phyloP scores from a whole-genome alignment of 1,140 invertebrate species.

The Cyclargus thomasi region DNA sequence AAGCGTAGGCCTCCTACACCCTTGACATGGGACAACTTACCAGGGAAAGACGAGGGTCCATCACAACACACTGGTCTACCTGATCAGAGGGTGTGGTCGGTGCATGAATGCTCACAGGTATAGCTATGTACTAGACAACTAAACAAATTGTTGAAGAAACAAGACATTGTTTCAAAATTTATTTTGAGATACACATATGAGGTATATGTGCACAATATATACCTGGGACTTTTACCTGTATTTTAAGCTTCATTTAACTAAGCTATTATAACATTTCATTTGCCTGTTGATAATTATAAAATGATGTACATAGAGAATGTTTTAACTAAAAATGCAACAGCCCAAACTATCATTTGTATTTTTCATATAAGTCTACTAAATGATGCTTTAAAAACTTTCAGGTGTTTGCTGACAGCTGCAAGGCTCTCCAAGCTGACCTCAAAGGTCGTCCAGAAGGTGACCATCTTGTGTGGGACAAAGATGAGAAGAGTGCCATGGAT shows the following conservation, averaged over 20 bases:
- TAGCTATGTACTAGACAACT: too few species aligned
- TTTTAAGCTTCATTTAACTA: too few species aligned
- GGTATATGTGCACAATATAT: too few species aligned
- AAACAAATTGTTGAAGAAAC: too few species aligned
- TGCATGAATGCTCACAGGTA: constrained; percentile 78
- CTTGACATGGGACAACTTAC: constrained; percentile 82
- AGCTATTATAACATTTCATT: too few species aligned
- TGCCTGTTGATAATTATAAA: too few species aligned
- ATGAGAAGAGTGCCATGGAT: constrained; percentile 95
- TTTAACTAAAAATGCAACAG: too few species aligned
- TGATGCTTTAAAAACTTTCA: constrained; percentile 35
- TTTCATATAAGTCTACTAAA: not conserved
- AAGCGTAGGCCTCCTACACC: constrained; percentile 88
- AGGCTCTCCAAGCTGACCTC: constrained; percentile 80
- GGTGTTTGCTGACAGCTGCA: constrained; percentile 86
- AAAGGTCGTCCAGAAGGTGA: constrained; percentile 78
- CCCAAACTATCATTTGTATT: not conserved
- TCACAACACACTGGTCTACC: constrained; percentile 66
- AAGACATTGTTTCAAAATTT: too few species aligned
- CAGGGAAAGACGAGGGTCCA: constrained; percentile 75
- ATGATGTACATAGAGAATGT: too few species aligned
- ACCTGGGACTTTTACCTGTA: too few species aligned
- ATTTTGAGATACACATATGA: too few species aligned
- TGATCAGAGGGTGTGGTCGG: constrained; percentile 89
- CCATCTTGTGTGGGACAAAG: constrained; percentile 97